These are phyloP conservation scores for Paraplagusia blochii DNA, from an alignment of 2,113 vertebrate species.

Conservation along the genomic window DNA sequence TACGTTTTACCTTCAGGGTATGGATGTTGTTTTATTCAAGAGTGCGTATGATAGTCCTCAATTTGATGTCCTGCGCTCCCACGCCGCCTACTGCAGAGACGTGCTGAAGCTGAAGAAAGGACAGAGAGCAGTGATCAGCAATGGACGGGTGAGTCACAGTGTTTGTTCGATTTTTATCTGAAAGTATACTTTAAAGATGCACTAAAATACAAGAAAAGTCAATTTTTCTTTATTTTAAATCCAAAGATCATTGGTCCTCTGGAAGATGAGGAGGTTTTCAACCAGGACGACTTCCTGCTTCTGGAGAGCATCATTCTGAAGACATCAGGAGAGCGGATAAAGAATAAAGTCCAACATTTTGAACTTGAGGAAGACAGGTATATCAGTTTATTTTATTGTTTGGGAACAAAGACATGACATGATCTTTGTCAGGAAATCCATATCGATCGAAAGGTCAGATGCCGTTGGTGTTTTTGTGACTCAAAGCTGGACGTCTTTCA, in stretches of 20 bases:
- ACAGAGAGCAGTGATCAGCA: constrained; percentile 92
- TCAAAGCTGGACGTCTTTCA: constrained; percentile 45
- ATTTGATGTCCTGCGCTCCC: constrained; percentile 90
- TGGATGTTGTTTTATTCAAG: constrained; percentile 88
- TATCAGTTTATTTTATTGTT: background rate
- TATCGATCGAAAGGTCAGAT: background rate
- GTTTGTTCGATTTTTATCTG: background rate
- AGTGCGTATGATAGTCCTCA: constrained; percentile 83
- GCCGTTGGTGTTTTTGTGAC: background rate
- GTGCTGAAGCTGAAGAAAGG: constrained; percentile 94
- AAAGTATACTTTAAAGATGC: background rate
- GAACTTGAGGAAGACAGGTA: constrained; percentile 91
- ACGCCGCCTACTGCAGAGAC: constrained; percentile 86
- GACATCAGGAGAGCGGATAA: constrained; percentile 94
- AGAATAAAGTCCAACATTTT: constrained; percentile 87
- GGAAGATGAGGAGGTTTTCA: constrained; percentile 89
- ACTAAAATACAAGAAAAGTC: background rate
- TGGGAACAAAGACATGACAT: too few species aligned
- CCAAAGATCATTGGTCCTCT: constrained; percentile 90
- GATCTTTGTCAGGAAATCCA: background rate
- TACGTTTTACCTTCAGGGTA: constrained; percentile 79
- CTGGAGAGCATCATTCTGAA: constrained; percentile 94
- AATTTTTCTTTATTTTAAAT: background rate
- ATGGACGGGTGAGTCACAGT: constrained; percentile 86
- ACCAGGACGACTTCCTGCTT: constrained; percentile 96